Evolutionary conservation across 2,888 invertebrate species (phyloP).

Genomic region (Pollenia griseotomentosa): DNA sequence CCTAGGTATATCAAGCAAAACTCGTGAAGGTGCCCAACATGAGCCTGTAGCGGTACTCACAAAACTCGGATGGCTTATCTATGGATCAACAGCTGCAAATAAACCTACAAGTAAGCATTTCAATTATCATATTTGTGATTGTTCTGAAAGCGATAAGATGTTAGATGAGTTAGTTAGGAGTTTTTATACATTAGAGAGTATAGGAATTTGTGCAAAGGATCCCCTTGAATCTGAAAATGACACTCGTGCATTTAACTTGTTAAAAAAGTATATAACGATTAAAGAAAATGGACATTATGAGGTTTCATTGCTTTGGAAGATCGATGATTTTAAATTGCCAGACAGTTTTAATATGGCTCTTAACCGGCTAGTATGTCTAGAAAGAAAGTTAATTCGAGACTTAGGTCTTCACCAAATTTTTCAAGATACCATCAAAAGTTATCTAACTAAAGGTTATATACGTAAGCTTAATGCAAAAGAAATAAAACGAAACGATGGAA

Average conservation of each 20-base stretch:
- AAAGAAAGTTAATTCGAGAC: background rate
- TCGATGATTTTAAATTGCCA: background rate
- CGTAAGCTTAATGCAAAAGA: background rate
- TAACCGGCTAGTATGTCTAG: background rate
- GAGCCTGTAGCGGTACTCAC: conserved; percentile 56
- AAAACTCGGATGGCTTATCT: conserved; percentile 59
- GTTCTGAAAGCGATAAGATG: background rate
- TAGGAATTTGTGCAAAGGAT: conserved; percentile 47
- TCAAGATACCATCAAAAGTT: background rate
- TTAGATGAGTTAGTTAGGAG: conserved; percentile 48
- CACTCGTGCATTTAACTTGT: background rate
- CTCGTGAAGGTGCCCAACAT: conserved; percentile 34
- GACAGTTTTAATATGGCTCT: conserved; percentile 8
- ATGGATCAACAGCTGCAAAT: conserved; percentile 22
- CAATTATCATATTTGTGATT: conserved; percentile 60
- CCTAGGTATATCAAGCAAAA: conserved; percentile 47
- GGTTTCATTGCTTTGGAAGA: background rate
- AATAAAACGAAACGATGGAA: background rate
- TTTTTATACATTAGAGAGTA: conserved; percentile 44
- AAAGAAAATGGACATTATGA: conserved; percentile 6
- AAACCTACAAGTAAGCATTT: conserved; percentile 41
- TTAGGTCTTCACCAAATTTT: background rate
- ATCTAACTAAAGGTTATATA: background rate
- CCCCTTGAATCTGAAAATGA: conserved; percentile 18
- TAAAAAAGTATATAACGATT: background rate